phyloP scores from a whole-genome alignment of 2,797 vertebrate species.

The Danio jaintianensis region DNA sequence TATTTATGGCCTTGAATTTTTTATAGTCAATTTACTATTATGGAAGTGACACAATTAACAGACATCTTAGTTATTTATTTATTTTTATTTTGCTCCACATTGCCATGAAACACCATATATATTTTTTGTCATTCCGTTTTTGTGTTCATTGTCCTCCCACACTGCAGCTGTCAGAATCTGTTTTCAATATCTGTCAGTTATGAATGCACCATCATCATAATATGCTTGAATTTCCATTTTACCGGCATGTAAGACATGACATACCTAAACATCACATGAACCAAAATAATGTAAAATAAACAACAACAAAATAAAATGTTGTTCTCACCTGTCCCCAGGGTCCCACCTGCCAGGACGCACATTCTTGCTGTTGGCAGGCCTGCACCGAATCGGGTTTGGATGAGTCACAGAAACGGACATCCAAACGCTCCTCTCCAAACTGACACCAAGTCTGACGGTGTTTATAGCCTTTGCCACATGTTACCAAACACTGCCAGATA shows the following conservation, averaged over 20 bases:
- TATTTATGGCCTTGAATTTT: background rate
- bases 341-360: constrained; percentile 97
- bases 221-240: background rate
- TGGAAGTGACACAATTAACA: too few relatives aligned
- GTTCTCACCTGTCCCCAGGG: constrained; percentile 91
- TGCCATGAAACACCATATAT: background rate
- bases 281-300: background rate
- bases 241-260: background rate
- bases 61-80: constrained; percentile 11
- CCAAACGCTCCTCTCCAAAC: constrained; percentile 90
- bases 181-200: constrained; percentile 1
- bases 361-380: constrained; percentile 93
- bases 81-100: background rate
- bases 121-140: background rate
- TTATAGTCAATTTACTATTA: too few relatives aligned
- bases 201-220: background rate
- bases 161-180: constrained; percentile 7
- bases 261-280: background rate
- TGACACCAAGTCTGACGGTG: constrained; percentile 97
- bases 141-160: background rate
- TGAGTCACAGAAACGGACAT: constrained; percentile 87
- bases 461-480: constrained; percentile 95
- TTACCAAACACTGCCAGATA: constrained; percentile 89
- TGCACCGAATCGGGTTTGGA: constrained; percentile 89
- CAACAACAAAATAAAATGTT: background rate